Base-by-base conservation (phyloP, 1,140 invertebrate genomes). In the Eumeta japonica region DNA sequence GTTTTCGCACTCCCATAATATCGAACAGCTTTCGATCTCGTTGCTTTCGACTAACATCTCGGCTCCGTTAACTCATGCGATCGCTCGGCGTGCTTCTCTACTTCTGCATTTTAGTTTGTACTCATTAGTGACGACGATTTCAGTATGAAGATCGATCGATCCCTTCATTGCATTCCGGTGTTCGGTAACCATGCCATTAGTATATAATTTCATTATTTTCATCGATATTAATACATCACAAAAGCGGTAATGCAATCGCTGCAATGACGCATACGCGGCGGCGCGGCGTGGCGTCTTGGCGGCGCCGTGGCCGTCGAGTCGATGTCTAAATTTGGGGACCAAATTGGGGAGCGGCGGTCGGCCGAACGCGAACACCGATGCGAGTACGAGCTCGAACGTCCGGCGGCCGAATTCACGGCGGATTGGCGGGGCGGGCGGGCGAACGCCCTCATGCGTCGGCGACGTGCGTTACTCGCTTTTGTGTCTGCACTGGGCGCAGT, bases 401-500 rank as follows among this genome's bases (percentile, higher is more conserved):
- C n/a, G n/a, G n/a, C n/a, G n/a, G n/a, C n/a, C n/a, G n/a, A n/a
- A n/a, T n/a, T n/a, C n/a, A n/a, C n/a, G n/a, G 45, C 13, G 31
- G 37, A 52, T 60, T 48, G 63, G 65, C 52, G 38, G n/a, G n/a
- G 57, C 37, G 54, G 55, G 58, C 51, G 60, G 52, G 60, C 41
- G 53, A 37, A 31, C 15, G 43, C 44, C 45, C 28, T 13, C 37
- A 43, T 43, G 67, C 61, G 62, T 61, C 59, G 63, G 68, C 66
- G 64, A 71, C 55, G 62, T 74, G 68, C 68, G 66, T 71, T 74
- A 74, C 68, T 74, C 66, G 68, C 70, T 74, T 74, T 74, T 74
- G 65, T 75, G 66, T 67, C 67, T 71, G 73, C 66, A 66, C 70
- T 65, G 64, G 65, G 64, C 68, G 68, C 72, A 76, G 75, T 78